Evolutionary conservation across 2,888 invertebrate species (phyloP).

Genomic region (Diogma glabrata): DNA sequence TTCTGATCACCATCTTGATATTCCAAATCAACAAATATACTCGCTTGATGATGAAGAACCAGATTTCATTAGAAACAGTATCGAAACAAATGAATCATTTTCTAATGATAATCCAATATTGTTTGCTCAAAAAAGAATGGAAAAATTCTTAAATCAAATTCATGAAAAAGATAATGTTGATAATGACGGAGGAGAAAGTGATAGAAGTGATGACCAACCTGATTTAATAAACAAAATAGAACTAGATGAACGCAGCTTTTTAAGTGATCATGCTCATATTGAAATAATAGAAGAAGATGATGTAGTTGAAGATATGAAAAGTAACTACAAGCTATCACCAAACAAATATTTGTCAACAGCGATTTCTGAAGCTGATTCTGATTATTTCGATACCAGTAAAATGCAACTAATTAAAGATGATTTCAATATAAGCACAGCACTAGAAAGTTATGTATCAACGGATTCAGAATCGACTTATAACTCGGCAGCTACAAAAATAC

Average conservation of each 20-base stretch:
- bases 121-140: constrained; percentile 8
- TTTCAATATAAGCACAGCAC: constrained; percentile 29
- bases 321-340: not conserved
- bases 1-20: constrained; percentile 2
- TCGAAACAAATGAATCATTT: not conserved
- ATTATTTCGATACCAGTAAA: constrained; percentile 24
- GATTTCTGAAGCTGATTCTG: constrained; percentile 32
- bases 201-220: not conserved
- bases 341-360: constrained; percentile 31
- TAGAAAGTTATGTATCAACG: constrained; percentile 28
- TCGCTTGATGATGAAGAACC: constrained; percentile 7
- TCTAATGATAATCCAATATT: constrained; percentile 10
- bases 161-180: not conserved
- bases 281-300: not conserved
- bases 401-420: constrained; percentile 23
- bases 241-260: too few species aligned
- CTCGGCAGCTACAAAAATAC: constrained; percentile 32
- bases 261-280: not conserved
- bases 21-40: not conserved
- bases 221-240: not conserved
- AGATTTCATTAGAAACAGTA: not conserved
- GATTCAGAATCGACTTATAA: constrained; percentile 34
- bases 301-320: not conserved
- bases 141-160: constrained; percentile 8
- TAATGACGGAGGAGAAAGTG: not conserved